These are phyloP conservation scores for Butorides virescens DNA, from an alignment of 2,113 vertebrate species.

Conservation along the genomic window DNA sequence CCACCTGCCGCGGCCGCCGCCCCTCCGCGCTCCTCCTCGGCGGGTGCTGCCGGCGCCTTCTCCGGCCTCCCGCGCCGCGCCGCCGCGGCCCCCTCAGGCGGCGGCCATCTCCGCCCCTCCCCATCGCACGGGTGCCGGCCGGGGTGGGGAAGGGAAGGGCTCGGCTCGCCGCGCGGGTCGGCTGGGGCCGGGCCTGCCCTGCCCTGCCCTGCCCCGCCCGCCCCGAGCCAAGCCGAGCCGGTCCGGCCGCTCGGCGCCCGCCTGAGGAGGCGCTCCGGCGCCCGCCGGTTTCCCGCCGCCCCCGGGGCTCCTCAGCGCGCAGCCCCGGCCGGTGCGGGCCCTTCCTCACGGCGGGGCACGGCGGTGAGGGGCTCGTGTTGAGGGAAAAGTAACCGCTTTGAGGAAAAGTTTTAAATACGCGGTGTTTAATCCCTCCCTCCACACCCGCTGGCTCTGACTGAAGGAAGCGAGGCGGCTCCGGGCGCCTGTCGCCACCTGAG, in stretches of 20 bases:
- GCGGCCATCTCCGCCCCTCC: not conserved
- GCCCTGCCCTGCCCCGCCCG: not conserved
- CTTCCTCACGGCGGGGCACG: not conserved
- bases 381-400: not conserved
- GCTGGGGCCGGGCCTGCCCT: not conserved
- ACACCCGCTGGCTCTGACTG: accelerated
- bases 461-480: not conserved
- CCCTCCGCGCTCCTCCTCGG: not conserved
- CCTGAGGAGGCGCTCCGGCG: not conserved
- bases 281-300: not conserved
- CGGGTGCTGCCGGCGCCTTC: not conserved
- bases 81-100: not conserved
- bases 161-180: not conserved
- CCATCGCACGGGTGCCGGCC: not conserved
- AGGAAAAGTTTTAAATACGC: accelerated
- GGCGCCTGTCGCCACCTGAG: not conserved
- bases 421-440: not conserved
- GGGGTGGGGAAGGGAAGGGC: not conserved
- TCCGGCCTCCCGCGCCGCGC: not conserved
- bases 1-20: not conserved
- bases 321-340: not conserved
- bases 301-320: not conserved
- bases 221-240: too few species aligned
- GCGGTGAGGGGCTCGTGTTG: not conserved
- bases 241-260: not conserved